Conservation (phyloP, 2,797 vertebrate genomes). For the Myotis daubentonii region DNA sequence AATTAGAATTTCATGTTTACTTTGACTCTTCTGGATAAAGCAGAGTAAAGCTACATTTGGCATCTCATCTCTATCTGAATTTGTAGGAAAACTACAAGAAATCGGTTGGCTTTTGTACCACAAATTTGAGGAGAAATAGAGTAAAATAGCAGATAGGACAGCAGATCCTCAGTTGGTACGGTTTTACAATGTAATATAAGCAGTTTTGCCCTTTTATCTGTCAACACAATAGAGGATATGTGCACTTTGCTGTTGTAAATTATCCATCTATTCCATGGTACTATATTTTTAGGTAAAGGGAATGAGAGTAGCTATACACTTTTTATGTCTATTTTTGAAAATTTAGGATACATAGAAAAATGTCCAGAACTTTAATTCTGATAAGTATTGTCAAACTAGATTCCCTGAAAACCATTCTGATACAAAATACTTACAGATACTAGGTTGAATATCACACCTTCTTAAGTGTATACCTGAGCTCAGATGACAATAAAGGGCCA, state of each 20-base stretch:
- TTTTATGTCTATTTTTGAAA: neutral
- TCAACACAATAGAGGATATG: neutral
- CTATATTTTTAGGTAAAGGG: neutral
- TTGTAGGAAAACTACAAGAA: neutral
- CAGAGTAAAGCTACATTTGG: neutral
- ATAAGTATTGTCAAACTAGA: neutral
- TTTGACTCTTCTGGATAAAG: neutral
- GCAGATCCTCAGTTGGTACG: neutral
- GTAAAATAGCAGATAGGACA: neutral
- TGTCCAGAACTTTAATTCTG: neutral
- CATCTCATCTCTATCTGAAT: neutral
- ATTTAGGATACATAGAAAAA: neutral
- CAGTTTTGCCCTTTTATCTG: neutral
- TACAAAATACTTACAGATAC: neutral
- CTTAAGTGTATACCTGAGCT: neutral
- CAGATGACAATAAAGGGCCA: neutral
- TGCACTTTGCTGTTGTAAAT: neutral
- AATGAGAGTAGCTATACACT: neutral
- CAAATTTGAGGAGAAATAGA: neutral
- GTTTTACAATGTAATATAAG: neutral
- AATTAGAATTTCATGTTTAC: neutral
- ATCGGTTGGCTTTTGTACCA: neutral
- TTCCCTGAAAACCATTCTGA: neutral
- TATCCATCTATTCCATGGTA: neutral
- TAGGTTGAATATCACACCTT: neutral